Evolutionary conservation across 2,113 vertebrate species (phyloP).

Genomic region (Oreochromis niloticus): DNA sequence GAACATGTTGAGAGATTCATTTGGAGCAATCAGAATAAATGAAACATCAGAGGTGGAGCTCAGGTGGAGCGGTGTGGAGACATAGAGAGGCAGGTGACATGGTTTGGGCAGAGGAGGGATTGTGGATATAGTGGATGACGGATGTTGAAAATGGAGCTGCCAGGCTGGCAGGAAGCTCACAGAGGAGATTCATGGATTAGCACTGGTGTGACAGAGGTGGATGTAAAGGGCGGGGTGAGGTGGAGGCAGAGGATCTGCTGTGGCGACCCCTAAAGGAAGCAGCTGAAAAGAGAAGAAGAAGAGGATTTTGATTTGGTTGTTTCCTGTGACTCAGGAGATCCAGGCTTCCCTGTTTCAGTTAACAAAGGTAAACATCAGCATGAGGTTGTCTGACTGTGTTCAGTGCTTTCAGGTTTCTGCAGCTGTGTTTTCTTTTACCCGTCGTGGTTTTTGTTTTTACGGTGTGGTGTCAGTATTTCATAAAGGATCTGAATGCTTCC

Average conservation of each 20-base stretch:
- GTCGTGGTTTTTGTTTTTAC: neutral
- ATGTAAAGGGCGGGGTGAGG: accelerated
- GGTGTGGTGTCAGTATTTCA: neutral
- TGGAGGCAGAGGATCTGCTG: neutral
- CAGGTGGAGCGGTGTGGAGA: neutral
- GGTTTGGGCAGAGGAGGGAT: neutral
- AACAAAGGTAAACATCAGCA: neutral
- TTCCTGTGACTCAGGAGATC: neutral
- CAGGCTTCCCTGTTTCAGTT: neutral
- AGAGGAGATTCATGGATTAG: neutral
- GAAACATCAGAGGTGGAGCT: neutral
- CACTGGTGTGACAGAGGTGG: neutral
- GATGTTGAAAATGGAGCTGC: neutral
- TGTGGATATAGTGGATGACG: neutral
- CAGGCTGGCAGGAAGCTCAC: neutral
- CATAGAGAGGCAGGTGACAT: neutral
- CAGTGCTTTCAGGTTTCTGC: neutral
- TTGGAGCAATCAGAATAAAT: neutral
- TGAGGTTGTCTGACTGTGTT: neutral
- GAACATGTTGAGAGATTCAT: neutral
- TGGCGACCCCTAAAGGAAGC: neutral
- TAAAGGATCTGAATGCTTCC: neutral
- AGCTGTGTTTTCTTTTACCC: neutral
- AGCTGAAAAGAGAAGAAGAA: neutral
- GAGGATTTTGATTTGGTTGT: neutral